These are phyloP conservation scores for Eledona agricola DNA, from an alignment of 2,888 invertebrate species.

Conservation along the genomic window DNA sequence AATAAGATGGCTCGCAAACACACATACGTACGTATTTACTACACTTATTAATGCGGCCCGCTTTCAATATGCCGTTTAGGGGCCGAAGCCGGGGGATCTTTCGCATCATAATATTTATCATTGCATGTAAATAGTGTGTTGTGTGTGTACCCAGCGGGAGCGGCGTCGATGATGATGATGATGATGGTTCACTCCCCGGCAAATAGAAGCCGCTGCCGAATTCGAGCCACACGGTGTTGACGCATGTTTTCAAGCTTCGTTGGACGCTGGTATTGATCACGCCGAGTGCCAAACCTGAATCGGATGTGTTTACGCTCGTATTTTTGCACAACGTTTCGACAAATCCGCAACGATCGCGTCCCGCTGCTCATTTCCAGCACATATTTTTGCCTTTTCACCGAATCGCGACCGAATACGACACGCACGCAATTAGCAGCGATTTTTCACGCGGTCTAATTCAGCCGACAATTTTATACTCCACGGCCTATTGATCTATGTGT, in stretches of 20 bases:
- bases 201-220: conserved; percentile 38
- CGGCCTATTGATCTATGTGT: too few species aligned
- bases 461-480: too few species aligned
- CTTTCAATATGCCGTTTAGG: conserved; percentile 53
- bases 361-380: conserved; percentile 32
- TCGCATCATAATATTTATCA: conserved; percentile 60
- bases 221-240: conserved; percentile 61
- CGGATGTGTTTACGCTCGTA: conserved; percentile 47
- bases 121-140: conserved; percentile 60
- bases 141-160: conserved; percentile 65
- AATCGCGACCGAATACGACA: too few species aligned
- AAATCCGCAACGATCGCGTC: conserved; percentile 34
- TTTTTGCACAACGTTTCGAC: conserved; percentile 40
- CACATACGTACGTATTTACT: conserved; percentile 47
- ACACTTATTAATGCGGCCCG: conserved; percentile 48
- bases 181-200: conserved; percentile 36
- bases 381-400: conserved; percentile 17
- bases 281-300: conserved; percentile 52
- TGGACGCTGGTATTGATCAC: conserved; percentile 68
- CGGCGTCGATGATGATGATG: too few species aligned
- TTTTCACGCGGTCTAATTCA: too few species aligned
- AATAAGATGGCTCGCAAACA: conserved; percentile 33
- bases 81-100: conserved; percentile 52
- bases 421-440: too few species aligned
- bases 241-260: conserved; percentile 71